These are phyloP conservation scores for Pipistrellus nathusii DNA, from an alignment of 2,797 vertebrate genomes.

Conservation along the genomic window DNA sequence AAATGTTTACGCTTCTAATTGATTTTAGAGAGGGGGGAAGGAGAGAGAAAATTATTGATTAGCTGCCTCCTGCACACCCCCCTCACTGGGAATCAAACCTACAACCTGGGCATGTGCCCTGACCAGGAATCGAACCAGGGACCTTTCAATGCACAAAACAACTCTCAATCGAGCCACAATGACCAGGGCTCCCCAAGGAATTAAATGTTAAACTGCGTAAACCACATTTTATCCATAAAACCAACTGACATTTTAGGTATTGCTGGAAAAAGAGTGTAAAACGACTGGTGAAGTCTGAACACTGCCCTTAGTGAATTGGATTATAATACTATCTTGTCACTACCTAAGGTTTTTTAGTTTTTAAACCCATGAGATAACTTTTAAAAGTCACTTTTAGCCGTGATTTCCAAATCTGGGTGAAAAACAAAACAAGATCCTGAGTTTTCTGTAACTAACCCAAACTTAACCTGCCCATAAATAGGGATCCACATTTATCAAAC, in stretches of 20 bases:
- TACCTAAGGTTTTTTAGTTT: conserved; percentile 15
- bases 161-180: not conserved
- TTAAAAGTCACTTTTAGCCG: not conserved
- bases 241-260: not conserved
- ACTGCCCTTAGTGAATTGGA: not conserved
- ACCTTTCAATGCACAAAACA: not conserved
- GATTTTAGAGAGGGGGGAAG: not conserved
- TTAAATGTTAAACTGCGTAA: conserved; percentile 1
- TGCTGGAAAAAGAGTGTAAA: conserved; percentile 3
- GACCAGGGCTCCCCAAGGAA: not conserved
- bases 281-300: not conserved
- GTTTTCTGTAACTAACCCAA: conserved; percentile 45
- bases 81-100: not conserved
- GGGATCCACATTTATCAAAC: not conserved
- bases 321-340: not conserved
- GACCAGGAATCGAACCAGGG: not conserved
- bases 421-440: conserved; percentile 10
- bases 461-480: not conserved
- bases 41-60: not conserved
- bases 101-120: not conserved
- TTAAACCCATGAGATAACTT: not conserved
- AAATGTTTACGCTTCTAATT: not conserved
- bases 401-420: conserved; percentile 26
- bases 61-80: not conserved
- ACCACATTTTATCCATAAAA: not conserved